Evolutionary conservation across 2,888 invertebrate species (phyloP), one percentile per base, ranked within the genome.

Genomic region (Drosophila setosimentum): DNA sequence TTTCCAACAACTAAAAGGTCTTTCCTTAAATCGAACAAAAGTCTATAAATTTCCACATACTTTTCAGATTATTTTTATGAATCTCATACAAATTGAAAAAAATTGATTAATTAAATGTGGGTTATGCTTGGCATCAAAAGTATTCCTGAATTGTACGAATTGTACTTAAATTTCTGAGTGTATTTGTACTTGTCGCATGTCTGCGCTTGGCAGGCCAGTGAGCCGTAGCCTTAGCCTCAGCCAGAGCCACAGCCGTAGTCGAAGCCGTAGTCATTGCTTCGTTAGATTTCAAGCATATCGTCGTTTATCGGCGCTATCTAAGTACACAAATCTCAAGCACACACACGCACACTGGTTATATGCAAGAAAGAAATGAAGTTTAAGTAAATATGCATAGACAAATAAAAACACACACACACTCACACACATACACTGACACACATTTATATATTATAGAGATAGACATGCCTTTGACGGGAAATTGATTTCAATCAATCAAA

Each of bases 401-500:
- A 72, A 80, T 68, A 80, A 61, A 78, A 33, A 64, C 35, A 55
- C 59, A 35, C 42, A 59, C 61, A 68, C 50, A 67, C 62, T 67
- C 53, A 78, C 24, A 45, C 63, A 62, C 37, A 37, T 40, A 66
- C 27, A 13, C 21, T 16, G 53, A 45, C 40, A 30, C 54, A 21
- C 66, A 24, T 24, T 45, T 45, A 24, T 27, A 29, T 55, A 37
- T 55, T n/a, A 54, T 6, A 11, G 35, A 58, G 67, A 35, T 35
- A 54, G 66, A 53, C 66, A 72, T 91, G 91, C 80, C 87, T 91
- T 83, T 91, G 92, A 91, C 83, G 91, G 89, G 89, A 89, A 91
- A 91, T 92, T 91, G 91, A 91, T 92, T 92, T 87, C 92, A 92
- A 92, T 92, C 93, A 92, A 92, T 92, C 92, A 92, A 91, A 83